Conservation (phyloP, 37 sponge, comb jelly and placozoan species). For the Cladorhizidae sp. region DNA sequence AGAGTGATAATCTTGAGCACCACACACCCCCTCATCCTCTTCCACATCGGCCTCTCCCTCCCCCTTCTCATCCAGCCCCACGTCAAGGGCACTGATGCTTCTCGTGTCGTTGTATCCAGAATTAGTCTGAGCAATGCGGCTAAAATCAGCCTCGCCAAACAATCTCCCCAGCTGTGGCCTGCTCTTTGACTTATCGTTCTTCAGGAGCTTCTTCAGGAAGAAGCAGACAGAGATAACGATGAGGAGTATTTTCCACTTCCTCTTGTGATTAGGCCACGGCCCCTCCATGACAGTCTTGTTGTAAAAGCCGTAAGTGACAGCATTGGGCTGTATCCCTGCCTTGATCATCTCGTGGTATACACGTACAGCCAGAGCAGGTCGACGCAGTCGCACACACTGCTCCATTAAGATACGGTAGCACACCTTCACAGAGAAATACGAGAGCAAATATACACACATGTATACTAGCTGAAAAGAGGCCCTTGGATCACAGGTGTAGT, state of each 20-base stretch:
- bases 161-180: not conserved
- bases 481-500: too few relatives aligned
- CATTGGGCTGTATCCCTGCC: slow-evolving; percentile 82
- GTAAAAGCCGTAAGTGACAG: slow-evolving; percentile 90
- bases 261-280: slow-evolving; percentile 62
- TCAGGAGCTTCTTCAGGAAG: slow-evolving; percentile 25
- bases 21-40: not conserved
- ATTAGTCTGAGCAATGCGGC: slow-evolving; percentile 13
- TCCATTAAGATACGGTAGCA: slow-evolving; percentile 85
- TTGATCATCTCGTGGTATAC: slow-evolving; percentile 76
- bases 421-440: too few relatives aligned
- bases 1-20: not conserved
- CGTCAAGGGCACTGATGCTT: slow-evolving; percentile 49
- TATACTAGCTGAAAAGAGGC: too few relatives aligned
- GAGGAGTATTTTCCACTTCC: slow-evolving; percentile 56
- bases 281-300: slow-evolving; percentile 61
- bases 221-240: slow-evolving; percentile 66
- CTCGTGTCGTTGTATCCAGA: not conserved
- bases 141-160: slow-evolving; percentile 20
- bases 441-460: too few relatives aligned
- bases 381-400: slow-evolving; percentile 59
- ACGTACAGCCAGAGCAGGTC: slow-evolving; percentile 77
- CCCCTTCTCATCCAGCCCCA: slow-evolving; percentile 12
- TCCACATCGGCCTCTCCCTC: not conserved
- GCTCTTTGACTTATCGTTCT: not conserved